Base-by-base conservation (phyloP, 2,888 invertebrate species). In the Alloscopus bannaensis region DNA sequence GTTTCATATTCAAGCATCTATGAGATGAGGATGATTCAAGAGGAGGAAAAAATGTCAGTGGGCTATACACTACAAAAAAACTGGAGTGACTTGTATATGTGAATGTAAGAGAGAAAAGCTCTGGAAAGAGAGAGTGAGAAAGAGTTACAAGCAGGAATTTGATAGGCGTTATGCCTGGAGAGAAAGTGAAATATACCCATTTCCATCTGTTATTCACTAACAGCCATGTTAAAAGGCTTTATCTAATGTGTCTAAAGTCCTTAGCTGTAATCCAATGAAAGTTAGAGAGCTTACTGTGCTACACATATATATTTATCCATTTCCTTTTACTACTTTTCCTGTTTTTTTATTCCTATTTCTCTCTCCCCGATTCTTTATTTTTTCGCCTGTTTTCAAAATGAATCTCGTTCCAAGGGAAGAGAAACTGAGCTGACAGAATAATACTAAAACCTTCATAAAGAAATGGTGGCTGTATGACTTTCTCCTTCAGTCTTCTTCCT, bases 201-300 rank as follows among this genome's bases (percentile, higher is more conserved):
- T 59, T 59, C 59, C 59, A 59, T 59, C 59, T 59, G 59, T 59
- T 59, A 59, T 29, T 59, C 59, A 29, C 59, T 59, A 59, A 59
- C 59, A 29, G 59, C 31, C 59, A 59, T 59, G 59, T 59, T 29
- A 59, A 59, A 59, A 59, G 57, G 59, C 59, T 59, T 59, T 59
- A 59, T 59, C 59, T 59, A 59, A 59, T 59, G 59, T 59, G 59
- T 29, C 59, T 29, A 59, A 57, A 59, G 31, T 59, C 59, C 31
- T 59, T 59, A 29, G 18, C 59, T 59, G 29, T 59, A 59, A 59
- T 59, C 59, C 59, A 59, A 59, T 59, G 59, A 59, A 59, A 59
- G 57, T 57, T 29, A 20, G 59, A 59, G 52, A 52, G 52, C 52
- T 52, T 52, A 20, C 52, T 52, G 22, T 52, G n/a, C n/a, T n/a